Evolutionary conservation across 92 coral and sea anemone genomes (phyloP), one percentile per base, ranked within the genome.

Genomic region (Palythoa grandiflora): DNA sequence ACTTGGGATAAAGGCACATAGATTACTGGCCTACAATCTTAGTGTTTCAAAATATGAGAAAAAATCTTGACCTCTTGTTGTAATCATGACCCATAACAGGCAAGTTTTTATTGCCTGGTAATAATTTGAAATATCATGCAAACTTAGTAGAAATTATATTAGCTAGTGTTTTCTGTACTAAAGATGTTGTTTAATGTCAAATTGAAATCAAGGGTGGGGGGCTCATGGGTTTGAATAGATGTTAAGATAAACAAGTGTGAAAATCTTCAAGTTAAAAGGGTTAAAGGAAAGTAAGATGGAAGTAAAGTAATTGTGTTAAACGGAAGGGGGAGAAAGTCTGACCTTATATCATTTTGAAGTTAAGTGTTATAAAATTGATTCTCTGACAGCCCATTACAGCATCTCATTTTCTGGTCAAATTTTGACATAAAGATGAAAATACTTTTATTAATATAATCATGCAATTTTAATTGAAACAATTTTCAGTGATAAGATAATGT

Each of bases 1-100:
- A 36, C 84, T 89, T 44, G 93, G 93, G 8, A 55, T 74, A 35
- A 90, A 81, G 83, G 93, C 93, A 54, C 90, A 90, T 86, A 73
- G 87, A 38, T 86, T 90, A 48, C 76, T 90, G 66, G 90, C 93
- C 55, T 83, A 78, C 75, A 86, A 88, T 48, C 65, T 87, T 2
- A 87, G 72, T 90, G 85, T 87, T 51, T 73, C 78, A 15, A 71
- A 87, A 15, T 84, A 84, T 75, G 89, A 72, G 37, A 89, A 70
- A 48, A 73, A 77, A 19, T 9, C 52, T 51, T 35, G 50, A 52
- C 48, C 65, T 51, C 65, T 57, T 57, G 15, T 57, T 57, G 65
- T 57, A 57, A 57, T 57, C 65, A 9, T 57, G 65, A 72, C 19
- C 16, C 65, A 57, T 57, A 57, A 57, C 65, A 57, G 65, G 65